These are phyloP conservation scores for Solenopsis fugax DNA, from an alignment of 1,140 invertebrate species.

Conservation along the genomic window DNA sequence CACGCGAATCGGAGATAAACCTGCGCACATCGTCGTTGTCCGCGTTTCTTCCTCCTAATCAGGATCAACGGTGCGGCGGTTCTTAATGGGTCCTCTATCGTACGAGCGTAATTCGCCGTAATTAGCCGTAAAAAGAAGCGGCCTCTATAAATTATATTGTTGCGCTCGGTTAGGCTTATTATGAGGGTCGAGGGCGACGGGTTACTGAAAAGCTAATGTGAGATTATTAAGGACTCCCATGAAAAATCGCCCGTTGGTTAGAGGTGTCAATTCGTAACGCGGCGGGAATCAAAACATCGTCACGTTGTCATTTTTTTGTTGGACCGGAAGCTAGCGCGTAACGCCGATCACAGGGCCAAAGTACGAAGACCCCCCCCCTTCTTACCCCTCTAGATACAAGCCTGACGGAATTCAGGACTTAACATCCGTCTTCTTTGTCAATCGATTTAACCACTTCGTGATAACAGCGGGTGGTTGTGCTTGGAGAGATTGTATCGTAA, in stretches of 20 bases:
- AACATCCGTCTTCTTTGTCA: constrained; percentile 15
- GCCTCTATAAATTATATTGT: constrained; percentile 72
- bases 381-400: background rate
- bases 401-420: background rate
- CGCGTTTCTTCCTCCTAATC: constrained; percentile 50
- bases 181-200: constrained; percentile 66
- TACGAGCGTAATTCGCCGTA: constrained; percentile 60
- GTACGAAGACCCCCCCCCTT: background rate
- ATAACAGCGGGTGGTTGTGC: background rate
- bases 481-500: constrained; percentile 9
- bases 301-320: background rate
- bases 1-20: constrained; percentile 47
- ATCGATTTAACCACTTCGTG: constrained; percentile 8
- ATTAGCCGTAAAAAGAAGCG: constrained; percentile 73
- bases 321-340: background rate
- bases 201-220: constrained; percentile 70
- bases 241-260: constrained; percentile 68
- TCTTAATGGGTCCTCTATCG: constrained; percentile 44
- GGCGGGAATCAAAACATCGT: constrained; percentile 54
- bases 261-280: constrained; percentile 70
- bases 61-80: constrained; percentile 22
- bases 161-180: constrained; percentile 72
- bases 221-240: constrained; percentile 70
- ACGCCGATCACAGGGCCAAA: background rate
- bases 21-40: background rate